Base-by-base conservation (phyloP, 2,888 invertebrate species). In the Eumacrocentrus americanus region DNA sequence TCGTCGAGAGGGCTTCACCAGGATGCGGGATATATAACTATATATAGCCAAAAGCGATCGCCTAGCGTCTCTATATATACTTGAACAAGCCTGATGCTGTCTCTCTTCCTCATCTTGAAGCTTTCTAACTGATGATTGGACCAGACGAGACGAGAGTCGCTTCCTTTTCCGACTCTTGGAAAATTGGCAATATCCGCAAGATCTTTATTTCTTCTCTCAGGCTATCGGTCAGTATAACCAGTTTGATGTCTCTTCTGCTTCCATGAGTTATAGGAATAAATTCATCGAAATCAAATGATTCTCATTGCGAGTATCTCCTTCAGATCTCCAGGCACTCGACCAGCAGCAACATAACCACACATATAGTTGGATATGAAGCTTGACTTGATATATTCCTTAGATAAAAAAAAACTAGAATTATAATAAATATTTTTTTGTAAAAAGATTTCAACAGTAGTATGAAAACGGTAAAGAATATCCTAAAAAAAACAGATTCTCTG, bases 101-200 rank as follows among this genome's bases (percentile, higher is more conserved):
- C 7, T 11, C 4, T 34, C 11, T 42, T 58, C 7, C 16, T 23
- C 9, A 23, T 42, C 34, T 29, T 25, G 22, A 53, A 23, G 12
- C 47, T 56, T 46, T 29, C 23, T 14, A 47, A 34, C 47, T 60
- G 53, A 60, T 60, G 54, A 54, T 54, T 44, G 44, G 29, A 34
- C 44, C 54, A 40, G 47, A 63, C 60, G 65, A 60, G 59, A 64
- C 29, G 29, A 29, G 29, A 67, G 60, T 66, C 63, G 65, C 65
- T 72, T 72, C 71, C 73, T 72, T 34, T 54, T 70, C 70, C 72
- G 67, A 63, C 66, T 65, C 68, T 20, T 14, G 11, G 46, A 71
- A 71, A 72, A 74, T 74, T 73, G 74, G 68, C 74, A 74, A 73
- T 73, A 73, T 74, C 73, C 73, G 68, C 54, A 52, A 66, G 66